Evolutionary conservation across 2,797 vertebrate species (phyloP), one percentile per base, ranked within the genome.

Genomic region (Mico argentatus): DNA sequence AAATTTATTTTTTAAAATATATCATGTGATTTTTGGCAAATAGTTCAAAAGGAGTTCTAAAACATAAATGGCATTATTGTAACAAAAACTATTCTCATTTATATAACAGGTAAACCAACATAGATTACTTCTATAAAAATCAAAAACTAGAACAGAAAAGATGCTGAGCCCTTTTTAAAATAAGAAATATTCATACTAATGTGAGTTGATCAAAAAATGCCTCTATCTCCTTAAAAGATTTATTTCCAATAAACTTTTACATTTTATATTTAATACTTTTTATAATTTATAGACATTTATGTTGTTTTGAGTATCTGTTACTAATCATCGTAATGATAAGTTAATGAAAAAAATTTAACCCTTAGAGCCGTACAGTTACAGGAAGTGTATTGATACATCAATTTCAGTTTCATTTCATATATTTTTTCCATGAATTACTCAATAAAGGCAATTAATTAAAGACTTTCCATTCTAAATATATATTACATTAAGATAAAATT

Each of bases 391-490:
- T 88, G 4, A 55, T 46, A 93, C 75, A 70, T 91, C 10, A 30
- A 94, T 89, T 87, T 94, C 17, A 96, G 77, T 75, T 93, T 92
- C 19, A 33, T 92, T 94, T 85, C 59, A 52, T 73, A 27, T 73
- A 59, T 48, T 55, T 91, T 88, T 82, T 90, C 59, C 13, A 57
- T 24, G 48, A 93, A 36, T 89, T 90, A 75, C 77, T 57, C 52
- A 89, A 73, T 88, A 50, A 96, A 96, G 39, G 26, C 27, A 92
- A 83, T 82, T 86, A 88, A 80, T 84, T 92, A 82, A 79, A 77
- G 19, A 39, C 48, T 67, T 87, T 75, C 50, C 27, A 88, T 30
- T n/a, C 39, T 86, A 73, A 93, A 76, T 39, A 76, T 52, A 9
- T 44, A 84, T 33, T 57, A 46, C 1, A 33, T 26, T 88, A 85